Percentiles rank a stretch among this genome's conserved stretches.
phyloP scores from a whole-genome alignment of 1,140 invertebrate genomes.

The Drosophila saltans region DNA sequence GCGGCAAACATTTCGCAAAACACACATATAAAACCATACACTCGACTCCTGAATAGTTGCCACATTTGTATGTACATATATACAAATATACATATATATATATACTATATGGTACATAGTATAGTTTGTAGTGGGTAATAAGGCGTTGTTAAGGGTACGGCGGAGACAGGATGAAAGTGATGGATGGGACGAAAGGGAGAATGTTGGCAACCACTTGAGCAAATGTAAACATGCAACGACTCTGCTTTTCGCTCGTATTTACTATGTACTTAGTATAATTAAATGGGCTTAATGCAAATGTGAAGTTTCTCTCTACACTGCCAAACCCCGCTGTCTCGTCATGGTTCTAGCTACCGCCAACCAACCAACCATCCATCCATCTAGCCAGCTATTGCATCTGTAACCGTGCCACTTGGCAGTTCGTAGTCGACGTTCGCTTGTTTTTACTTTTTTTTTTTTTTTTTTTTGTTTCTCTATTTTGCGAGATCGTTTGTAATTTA shows the following conservation, averaged over 20 bases:
- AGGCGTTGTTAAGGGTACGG: conserved; percentile 29
- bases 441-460: conserved; percentile 39
- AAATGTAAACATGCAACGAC: conserved; percentile 54
- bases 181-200: neutral
- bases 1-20: conserved; percentile 52
- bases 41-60: conserved; percentile 40
- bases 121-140: conserved; percentile 38
- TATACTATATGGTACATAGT: neutral
- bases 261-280: conserved; percentile 81
- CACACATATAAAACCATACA: conserved; percentile 23
- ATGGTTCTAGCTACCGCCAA: neutral
- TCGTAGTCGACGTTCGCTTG: neutral
- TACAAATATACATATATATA: too few relatives aligned
- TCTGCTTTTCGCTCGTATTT: conserved; percentile 56
- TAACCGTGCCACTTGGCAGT: conserved; percentile 19
- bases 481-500: conserved; percentile 68
- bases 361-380: neutral
- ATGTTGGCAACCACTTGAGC: conserved; percentile 41
- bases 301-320: conserved; percentile 4
- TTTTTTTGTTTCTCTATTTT: conserved; percentile 54
- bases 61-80: neutral
- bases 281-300: conserved; percentile 79
- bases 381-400: neutral
- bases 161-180: neutral
- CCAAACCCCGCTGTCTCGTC: neutral